Evolutionary conservation across 37 sponge, comb jelly and placozoan species (phyloP).

Genomic region (Oopsacas minuta): DNA sequence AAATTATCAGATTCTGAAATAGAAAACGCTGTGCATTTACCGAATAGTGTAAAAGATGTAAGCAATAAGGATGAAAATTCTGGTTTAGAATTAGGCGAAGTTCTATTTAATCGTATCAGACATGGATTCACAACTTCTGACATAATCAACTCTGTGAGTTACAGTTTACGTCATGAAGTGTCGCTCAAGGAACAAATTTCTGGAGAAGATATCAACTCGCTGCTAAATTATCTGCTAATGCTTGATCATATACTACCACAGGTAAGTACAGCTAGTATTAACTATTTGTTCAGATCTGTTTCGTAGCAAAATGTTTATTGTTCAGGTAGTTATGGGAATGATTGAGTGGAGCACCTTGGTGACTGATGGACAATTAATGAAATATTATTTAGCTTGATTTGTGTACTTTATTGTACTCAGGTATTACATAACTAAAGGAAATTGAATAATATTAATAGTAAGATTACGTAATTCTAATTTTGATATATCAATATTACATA

Average conservation of each 20-base stretch:
- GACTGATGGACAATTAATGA: no score
- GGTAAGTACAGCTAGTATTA: background rate
- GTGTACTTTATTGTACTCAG: no score
- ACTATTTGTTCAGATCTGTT: no score
- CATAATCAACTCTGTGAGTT: background rate
- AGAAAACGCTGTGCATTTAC: background rate
- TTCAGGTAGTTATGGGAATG: no score
- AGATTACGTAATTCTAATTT: background rate
- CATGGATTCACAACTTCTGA: conserved; percentile 1
- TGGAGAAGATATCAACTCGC: background rate
- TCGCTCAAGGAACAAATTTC: background rate
- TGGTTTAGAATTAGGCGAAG: background rate
- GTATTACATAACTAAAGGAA: no score
- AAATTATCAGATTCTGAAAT: background rate
- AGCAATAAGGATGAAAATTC: background rate
- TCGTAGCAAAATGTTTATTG: no score
- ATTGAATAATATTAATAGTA: background rate
- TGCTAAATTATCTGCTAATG: background rate
- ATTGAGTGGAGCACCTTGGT: no score
- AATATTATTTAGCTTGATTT: no score
- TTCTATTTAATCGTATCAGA: background rate
- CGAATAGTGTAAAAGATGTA: background rate
- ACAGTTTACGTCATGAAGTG: background rate
- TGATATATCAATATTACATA: no score
- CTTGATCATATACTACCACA: background rate